Evolutionary conservation across 2,797 vertebrate genomes (phyloP).

Genomic region (Urocyon cinereoargenteus): DNA sequence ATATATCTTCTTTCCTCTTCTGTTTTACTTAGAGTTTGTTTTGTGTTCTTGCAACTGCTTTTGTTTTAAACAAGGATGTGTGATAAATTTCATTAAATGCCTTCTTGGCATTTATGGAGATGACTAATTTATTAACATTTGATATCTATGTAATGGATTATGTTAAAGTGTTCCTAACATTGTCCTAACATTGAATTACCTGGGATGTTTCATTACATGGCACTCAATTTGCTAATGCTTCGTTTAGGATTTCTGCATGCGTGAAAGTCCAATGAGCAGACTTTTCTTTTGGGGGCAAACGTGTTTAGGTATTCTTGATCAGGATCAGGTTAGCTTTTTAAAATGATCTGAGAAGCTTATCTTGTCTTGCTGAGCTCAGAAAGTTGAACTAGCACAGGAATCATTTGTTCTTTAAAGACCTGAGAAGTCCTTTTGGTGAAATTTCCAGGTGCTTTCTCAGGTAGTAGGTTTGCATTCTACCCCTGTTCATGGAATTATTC

Average conservation of each 20-base stretch:
- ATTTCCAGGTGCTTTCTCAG: slow-evolving; percentile 46
- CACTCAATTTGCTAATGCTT: background rate
- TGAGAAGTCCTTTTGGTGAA: slow-evolving; percentile 33
- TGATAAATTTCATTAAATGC: background rate
- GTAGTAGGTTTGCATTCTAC: slow-evolving; percentile 1
- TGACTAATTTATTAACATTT: background rate
- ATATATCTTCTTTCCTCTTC: background rate
- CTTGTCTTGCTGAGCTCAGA: background rate
- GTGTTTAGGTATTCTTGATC: background rate
- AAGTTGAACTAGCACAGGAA: slow-evolving; percentile 19
- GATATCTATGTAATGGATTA: background rate
- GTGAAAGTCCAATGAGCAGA: background rate
- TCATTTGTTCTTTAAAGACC: slow-evolving; percentile 40
- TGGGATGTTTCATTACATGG: background rate
- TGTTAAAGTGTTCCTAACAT: background rate
- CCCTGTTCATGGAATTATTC: background rate
- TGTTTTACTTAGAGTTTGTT: background rate
- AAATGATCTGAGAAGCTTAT: slow-evolving; percentile 37
- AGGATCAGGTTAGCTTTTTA: background rate
- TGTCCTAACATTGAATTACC: background rate
- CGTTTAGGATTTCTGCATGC: background rate
- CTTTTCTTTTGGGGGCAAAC: background rate
- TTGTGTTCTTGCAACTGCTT: background rate
- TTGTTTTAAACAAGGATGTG: slow-evolving; percentile 15
- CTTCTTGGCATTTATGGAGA: background rate